Conservation (phyloP, 2,888 invertebrate genomes). For the Lamproptera curius region DNA sequence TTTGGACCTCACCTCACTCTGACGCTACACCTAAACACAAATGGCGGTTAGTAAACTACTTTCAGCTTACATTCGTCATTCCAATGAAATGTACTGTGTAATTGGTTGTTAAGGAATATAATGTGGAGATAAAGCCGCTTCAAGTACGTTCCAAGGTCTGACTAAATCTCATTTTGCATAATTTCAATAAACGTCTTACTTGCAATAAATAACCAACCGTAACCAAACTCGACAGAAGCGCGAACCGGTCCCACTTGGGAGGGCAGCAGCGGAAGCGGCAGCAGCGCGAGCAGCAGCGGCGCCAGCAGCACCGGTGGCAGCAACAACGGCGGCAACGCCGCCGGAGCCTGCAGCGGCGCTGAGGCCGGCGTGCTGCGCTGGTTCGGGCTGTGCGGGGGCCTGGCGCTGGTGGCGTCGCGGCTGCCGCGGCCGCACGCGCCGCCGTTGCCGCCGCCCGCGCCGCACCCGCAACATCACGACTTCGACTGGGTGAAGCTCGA, state of each 20-base stretch:
- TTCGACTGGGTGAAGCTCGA: constrained; percentile 83
- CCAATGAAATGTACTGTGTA: background rate
- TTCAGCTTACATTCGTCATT: too few species aligned
- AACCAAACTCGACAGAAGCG: constrained; percentile 16
- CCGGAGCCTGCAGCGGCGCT: constrained; percentile 22
- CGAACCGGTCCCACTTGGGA: constrained; percentile 42
- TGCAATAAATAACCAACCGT: background rate
- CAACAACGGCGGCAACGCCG: constrained; percentile 67
- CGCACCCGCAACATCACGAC: constrained; percentile 73
- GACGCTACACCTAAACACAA: constrained; percentile 45
- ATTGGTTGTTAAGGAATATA: background rate
- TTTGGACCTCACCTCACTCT: constrained; percentile 65
- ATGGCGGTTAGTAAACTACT: constrained; percentile 27
- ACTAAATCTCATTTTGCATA: background rate
- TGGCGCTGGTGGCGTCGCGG: constrained; percentile 92
- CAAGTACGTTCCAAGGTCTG: background rate
- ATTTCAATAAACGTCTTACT: background rate
- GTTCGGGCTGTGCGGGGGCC: constrained; percentile 92
- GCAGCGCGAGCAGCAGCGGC: constrained; percentile 1
- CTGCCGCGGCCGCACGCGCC: constrained; percentile 93
- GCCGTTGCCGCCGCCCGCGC: constrained; percentile 70
- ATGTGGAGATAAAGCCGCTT: background rate
- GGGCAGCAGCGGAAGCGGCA: constrained; percentile 2
- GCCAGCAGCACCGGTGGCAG: constrained; percentile 18
- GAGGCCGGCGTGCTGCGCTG: constrained; percentile 81